phyloP scores from a whole-genome alignment of 2,113 vertebrate species.

The Rhabdornis inornatus region DNA sequence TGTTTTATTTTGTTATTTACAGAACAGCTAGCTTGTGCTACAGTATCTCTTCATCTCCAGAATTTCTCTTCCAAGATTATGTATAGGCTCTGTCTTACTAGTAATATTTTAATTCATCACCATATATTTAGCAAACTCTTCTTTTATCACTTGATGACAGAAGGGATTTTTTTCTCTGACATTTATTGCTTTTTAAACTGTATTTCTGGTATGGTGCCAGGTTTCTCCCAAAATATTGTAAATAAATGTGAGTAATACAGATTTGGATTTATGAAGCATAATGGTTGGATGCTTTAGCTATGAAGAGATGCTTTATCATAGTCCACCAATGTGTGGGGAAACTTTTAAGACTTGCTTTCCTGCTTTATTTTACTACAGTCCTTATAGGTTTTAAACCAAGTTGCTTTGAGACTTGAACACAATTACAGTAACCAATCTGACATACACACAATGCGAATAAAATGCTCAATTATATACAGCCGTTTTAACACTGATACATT shows the following conservation, averaged over 20 bases:
- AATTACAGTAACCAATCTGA: background rate
- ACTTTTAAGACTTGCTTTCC: background rate
- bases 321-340: background rate
- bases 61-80: conserved; percentile 7
- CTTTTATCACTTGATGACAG: conserved; percentile 63
- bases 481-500: background rate
- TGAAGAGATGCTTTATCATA: conserved; percentile 37
- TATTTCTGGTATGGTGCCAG: conserved; percentile 28
- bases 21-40: background rate
- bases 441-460: conserved; percentile 12
- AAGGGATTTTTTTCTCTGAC: conserved; percentile 30
- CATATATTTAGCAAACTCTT: conserved; percentile 31
- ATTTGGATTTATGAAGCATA: conserved; percentile 43
- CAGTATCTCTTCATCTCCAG: conserved; percentile 15
- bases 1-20: conserved; percentile 18
- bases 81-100: background rate
- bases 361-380: background rate
- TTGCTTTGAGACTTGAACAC: background rate
- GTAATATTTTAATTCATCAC: conserved; percentile 49
- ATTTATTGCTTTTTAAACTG: conserved; percentile 63
- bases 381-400: conserved; percentile 3
- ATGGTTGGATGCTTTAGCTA: conserved; percentile 4
- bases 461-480: background rate
- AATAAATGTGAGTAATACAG: conserved; percentile 36
- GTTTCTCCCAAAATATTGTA: conserved; percentile 49